Percentiles rank a stretch among this genome's conserved stretches.
Evolutionary conservation across 1,140 invertebrate genomes (phyloP).

Genomic region (Drosophila subpulchrella): DNA sequence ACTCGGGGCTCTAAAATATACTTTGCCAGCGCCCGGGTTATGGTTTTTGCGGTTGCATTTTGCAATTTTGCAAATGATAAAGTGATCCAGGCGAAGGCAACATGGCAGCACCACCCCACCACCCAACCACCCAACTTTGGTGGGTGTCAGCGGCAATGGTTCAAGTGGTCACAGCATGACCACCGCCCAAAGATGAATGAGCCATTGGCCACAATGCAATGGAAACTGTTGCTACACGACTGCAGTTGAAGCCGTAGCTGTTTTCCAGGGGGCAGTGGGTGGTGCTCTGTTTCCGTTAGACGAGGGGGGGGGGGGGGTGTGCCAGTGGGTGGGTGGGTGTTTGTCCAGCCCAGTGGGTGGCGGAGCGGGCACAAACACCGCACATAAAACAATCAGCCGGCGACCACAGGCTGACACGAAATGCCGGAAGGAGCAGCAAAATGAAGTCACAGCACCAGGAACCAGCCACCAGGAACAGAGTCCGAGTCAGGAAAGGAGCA

Average conservation of each 20-base stretch:
- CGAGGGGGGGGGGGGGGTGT: conserved; percentile 8
- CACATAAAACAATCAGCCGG: conserved; percentile 77
- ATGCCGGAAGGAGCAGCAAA: conserved; percentile 68
- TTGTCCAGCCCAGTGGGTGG: background rate
- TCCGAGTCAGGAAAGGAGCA: conserved; percentile 10
- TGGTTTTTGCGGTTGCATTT: conserved; percentile 80
- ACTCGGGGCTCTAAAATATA: conserved; percentile 62
- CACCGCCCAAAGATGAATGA: conserved; percentile 73
- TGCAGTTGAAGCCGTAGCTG: conserved; percentile 39
- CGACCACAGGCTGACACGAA: conserved; percentile 71
- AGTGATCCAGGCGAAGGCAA: conserved; percentile 60
- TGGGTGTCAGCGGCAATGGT: conserved; percentile 61
- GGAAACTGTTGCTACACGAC: conserved; percentile 57
- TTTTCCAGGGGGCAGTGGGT: background rate
- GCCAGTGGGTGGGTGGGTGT: background rate
- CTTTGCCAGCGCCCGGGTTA: conserved; percentile 75
- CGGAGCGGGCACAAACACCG: conserved; percentile 53
- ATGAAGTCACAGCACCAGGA: conserved; percentile 61
- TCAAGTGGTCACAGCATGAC: conserved; percentile 75
- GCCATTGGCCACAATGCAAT: conserved; percentile 62
- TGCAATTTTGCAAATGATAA: conserved; percentile 82
- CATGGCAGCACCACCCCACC: conserved; percentile 16
- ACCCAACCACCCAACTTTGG: conserved; percentile 9
- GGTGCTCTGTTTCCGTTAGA: conserved; percentile 7
- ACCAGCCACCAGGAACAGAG: background rate